Evolutionary conservation across 1,140 invertebrate species (phyloP).

Genomic region (Drosophila oshimai): DNA sequence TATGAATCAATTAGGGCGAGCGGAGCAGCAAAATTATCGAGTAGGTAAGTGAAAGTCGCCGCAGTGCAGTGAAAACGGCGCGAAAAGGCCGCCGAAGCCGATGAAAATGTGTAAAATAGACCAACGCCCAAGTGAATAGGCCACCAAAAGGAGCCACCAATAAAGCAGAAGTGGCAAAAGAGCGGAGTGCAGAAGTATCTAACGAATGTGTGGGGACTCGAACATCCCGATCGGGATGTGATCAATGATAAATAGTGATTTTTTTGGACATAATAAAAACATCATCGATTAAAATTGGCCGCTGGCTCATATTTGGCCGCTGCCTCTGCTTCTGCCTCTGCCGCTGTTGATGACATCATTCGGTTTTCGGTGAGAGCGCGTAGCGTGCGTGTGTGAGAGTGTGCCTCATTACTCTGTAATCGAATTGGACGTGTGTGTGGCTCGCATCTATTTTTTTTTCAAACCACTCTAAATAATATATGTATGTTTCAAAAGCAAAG

Average conservation of each 20-base stretch:
- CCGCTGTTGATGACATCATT: slow-evolving; percentile 76
- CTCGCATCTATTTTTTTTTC: slow-evolving; percentile 26
- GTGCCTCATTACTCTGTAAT: slow-evolving; percentile 48
- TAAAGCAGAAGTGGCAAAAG: slow-evolving; percentile 9
- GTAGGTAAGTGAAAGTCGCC: slow-evolving; percentile 67
- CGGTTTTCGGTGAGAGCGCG: slow-evolving; percentile 62
- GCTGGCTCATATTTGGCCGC: slow-evolving; percentile 45
- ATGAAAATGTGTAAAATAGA: slow-evolving; percentile 61
- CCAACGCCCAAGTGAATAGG: slow-evolving; percentile 66
- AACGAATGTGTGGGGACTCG: slow-evolving; percentile 22
- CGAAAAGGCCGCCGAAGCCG: slow-evolving; percentile 1
- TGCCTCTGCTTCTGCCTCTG: slow-evolving; percentile 23
- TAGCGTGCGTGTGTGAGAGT: slow-evolving; percentile 27
- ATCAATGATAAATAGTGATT: slow-evolving; percentile 13
- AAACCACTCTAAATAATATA: background rate
- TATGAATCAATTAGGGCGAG: slow-evolving; percentile 73
- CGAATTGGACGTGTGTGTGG: slow-evolving; percentile 50
- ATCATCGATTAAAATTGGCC: slow-evolving; percentile 78
- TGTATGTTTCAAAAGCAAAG: background rate
- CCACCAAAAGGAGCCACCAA: slow-evolving; percentile 11
- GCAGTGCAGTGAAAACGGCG: slow-evolving; percentile 37
- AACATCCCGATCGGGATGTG: slow-evolving; percentile 20
- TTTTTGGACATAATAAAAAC: slow-evolving; percentile 56
- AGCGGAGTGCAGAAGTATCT: slow-evolving; percentile 63
- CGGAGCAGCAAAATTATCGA: slow-evolving; percentile 63